phyloP scores from a whole-genome alignment of 1,140 invertebrate genomes.

The Dreissena polymorpha region DNA sequence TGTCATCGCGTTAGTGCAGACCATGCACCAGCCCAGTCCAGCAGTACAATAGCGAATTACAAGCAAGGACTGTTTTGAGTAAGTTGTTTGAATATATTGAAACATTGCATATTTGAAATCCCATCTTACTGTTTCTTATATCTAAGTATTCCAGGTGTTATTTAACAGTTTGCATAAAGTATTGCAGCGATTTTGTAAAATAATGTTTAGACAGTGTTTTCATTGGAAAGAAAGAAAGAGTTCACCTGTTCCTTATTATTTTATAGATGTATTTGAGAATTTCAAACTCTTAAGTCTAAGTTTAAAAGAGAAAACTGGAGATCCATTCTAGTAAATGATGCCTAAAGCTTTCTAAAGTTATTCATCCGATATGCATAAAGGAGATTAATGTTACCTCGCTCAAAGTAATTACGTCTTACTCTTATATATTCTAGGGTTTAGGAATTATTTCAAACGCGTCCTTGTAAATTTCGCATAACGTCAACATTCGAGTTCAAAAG shows the following conservation, averaged over 20 bases:
- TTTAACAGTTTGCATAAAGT: not conserved
- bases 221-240: not conserved
- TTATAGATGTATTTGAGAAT: not conserved
- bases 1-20: not conserved
- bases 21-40: constrained; percentile 41
- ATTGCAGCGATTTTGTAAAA: not conserved
- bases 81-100: constrained; percentile 13
- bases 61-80: constrained; percentile 9
- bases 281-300: not conserved
- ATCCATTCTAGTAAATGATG: not conserved
- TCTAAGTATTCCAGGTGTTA: constrained; percentile 23
- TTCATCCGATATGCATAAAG: not conserved
- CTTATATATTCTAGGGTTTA: not conserved
- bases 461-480: not conserved
- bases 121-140: constrained; percentile 22
- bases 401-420: not conserved
- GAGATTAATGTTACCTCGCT: not conserved
- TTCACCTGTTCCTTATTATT: not conserved
- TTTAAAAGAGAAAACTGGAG: not conserved
- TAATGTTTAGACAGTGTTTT: too few relatives aligned
- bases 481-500: not conserved
- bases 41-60: constrained; percentile 25
- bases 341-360: not conserved
- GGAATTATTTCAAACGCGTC: not conserved
- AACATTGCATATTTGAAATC: not conserved